phyloP scores from a whole-genome alignment of 2,797 vertebrate genomes.

The Epinephelus coioides region DNA sequence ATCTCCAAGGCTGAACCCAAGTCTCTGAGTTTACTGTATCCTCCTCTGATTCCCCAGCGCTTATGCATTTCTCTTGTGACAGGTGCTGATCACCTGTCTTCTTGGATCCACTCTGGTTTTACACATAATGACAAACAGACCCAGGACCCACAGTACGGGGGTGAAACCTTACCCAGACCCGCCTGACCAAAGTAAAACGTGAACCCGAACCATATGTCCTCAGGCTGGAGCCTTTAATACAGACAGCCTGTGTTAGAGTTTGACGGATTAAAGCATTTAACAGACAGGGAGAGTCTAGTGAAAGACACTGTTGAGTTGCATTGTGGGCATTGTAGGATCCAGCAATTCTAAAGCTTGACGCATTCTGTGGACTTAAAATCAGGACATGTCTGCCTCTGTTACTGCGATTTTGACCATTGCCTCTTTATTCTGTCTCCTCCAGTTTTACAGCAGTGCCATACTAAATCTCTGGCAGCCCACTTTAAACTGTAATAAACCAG shows the following conservation, averaged over 20 bases:
- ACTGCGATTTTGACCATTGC: not conserved
- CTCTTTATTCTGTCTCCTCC: not conserved
- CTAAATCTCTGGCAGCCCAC: conserved; percentile 15
- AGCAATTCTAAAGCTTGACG: not conserved
- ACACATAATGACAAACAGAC: too few relatives aligned
- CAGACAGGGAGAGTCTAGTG: not conserved
- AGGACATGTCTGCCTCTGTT: not conserved
- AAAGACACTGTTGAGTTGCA: not conserved
- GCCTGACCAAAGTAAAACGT: too few relatives aligned
- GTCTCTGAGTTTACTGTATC: too few relatives aligned
- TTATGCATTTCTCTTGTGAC: too few relatives aligned
- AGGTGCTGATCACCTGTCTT: too few relatives aligned
- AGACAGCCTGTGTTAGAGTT: not conserved
- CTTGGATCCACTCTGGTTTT: too few relatives aligned
- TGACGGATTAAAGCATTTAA: not conserved
- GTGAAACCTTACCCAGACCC: too few relatives aligned
- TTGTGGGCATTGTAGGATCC: not conserved
- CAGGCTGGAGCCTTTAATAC: too few relatives aligned
- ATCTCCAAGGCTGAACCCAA: too few relatives aligned
- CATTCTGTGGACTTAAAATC: not conserved
- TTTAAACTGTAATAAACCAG: conserved; percentile 34
- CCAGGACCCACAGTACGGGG: too few relatives aligned
- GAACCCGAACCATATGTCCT: too few relatives aligned
- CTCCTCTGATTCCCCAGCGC: too few relatives aligned
- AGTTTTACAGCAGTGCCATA: conserved; percentile 14